Evolutionary conservation across 2,113 vertebrate genomes (phyloP).

Genomic region (Indicator maculatus): DNA sequence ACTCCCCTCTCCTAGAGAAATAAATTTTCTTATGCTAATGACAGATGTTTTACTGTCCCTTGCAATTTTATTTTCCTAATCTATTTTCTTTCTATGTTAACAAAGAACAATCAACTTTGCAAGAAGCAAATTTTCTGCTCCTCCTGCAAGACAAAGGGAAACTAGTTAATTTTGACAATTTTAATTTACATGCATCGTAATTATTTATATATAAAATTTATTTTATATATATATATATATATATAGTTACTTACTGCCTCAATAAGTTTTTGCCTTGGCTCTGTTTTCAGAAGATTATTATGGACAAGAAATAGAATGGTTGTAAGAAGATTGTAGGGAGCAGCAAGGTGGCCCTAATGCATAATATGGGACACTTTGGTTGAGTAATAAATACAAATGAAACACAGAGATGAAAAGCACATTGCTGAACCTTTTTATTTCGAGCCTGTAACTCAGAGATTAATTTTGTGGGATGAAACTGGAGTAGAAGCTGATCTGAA

Average conservation of each 20-base stretch:
- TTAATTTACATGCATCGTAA: neutral
- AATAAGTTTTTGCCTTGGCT: neutral
- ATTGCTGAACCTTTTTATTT: neutral
- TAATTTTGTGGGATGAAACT: neutral
- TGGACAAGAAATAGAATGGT: neutral
- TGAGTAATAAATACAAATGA: neutral
- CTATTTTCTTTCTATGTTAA: neutral
- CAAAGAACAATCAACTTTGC: accelerated
- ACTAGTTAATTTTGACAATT: neutral
- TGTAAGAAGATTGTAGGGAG: neutral
- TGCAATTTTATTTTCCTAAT: neutral
- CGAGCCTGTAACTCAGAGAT: neutral
- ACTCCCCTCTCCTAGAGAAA: too few relatives aligned
- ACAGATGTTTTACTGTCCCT: neutral
- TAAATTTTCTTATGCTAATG: neutral
- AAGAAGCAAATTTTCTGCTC: neutral
- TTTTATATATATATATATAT: too few relatives aligned
- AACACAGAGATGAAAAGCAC: neutral
- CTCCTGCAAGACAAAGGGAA: neutral
- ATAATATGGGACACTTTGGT: neutral
- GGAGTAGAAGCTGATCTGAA: neutral
- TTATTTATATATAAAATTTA: too few relatives aligned
- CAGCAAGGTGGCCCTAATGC: accelerated
- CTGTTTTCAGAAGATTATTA: neutral
- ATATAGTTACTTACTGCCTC: neutral